These are phyloP conservation scores for Strix occidentalis DNA, from an alignment of 2,797 vertebrate species.

Conservation along the genomic window DNA sequence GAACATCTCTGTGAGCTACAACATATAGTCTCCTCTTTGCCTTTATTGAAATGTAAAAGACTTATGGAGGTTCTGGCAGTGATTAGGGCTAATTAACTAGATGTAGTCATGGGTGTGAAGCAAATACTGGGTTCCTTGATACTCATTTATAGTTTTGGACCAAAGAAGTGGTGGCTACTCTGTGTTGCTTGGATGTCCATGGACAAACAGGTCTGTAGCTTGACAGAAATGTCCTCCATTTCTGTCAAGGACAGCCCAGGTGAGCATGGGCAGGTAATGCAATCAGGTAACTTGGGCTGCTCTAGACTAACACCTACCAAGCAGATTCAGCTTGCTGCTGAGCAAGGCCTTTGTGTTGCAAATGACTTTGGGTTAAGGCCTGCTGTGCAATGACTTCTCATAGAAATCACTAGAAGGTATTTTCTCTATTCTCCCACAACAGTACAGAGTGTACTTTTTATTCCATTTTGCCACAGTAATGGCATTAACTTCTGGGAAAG, in stretches of 20 bases:
- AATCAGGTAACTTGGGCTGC: neutral
- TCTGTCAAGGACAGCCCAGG: neutral
- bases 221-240: neutral
- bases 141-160: neutral
- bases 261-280: neutral
- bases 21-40: neutral
- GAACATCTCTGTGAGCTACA: neutral
- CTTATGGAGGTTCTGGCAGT: neutral
- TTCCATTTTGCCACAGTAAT: constrained; percentile 1
- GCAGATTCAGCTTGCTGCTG: neutral
- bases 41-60: neutral
- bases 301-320: neutral
- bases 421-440: neutral
- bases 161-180: neutral
- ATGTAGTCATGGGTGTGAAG: neutral
- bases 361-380: neutral
- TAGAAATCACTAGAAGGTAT: neutral
- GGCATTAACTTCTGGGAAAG: constrained; percentile 30
- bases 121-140: neutral
- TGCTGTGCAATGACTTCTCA: neutral
- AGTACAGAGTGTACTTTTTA: neutral
- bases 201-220: neutral
- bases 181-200: neutral
- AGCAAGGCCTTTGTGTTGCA: neutral
- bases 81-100: neutral